Base-by-base conservation (phyloP, 23 tunicate species). In the Ascidia mentula region DNA sequence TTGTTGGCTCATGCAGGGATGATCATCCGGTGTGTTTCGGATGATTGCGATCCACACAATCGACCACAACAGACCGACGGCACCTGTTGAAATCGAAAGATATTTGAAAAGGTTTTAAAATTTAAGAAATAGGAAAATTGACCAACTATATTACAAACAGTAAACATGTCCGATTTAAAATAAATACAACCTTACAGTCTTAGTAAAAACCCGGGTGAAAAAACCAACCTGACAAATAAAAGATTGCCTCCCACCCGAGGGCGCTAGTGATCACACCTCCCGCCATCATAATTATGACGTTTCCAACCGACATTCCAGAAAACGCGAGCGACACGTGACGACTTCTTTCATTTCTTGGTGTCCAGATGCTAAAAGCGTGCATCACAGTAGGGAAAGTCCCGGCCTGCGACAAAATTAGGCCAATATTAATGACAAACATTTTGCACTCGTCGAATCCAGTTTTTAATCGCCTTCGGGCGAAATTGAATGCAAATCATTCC, bases 1-100 rank as follows among this genome's bases (percentile, higher is more conserved):
- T 30, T 32, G 79, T 0, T n/a, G 34, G 35, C 85, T 42, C 15
- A 95, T 90, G 45, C 92, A 36, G 71, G 89, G 89, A 77, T 78
- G 89, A 18, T 95, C 84, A 5, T 40, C 40, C 18, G 99, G 99
- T 32, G 45, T 77, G 59, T 80, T 95, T 33, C 70, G 80, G 33
- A 89, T 89, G 32, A 89, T 65, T 0, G 74, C 69, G 46, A 90
- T 80, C 92, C 95, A 95, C 40, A 82, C 33, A 46, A 76, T 34
- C 37, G 96, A 90, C 99, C 99, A 95, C 26, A 90, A 24, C 12
- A 90, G 35, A 5, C 86, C 99, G 12, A 95, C 61, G 0, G 79
- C 39, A 12, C 97, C 97, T 92, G 24, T 5, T 26, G 22, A 53
- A 20, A 28, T 53, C 24, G 24, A 9, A n/a, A n/a, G n/a, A n/a